Percentiles rank a stretch among this genome's conserved stretches.
These are phyloP conservation scores for Eledona agricola DNA, from an alignment of 2,888 invertebrate genomes.

Conservation along the genomic window DNA sequence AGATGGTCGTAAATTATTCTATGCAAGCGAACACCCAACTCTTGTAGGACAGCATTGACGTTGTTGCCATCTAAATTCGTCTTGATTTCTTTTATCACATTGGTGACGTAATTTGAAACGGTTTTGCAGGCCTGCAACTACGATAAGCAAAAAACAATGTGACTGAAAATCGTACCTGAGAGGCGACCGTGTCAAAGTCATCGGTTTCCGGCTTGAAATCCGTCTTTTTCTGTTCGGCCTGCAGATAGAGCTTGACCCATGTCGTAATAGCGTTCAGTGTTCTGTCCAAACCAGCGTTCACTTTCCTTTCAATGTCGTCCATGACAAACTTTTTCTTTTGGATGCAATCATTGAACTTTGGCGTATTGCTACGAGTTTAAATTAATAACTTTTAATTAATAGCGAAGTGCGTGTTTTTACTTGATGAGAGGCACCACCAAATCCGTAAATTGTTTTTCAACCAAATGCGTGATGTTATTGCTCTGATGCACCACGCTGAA, in stretches of 20 bases:
- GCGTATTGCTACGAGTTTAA: slow-evolving; percentile 73
- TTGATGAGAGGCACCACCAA: slow-evolving; percentile 86
- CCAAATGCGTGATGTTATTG: slow-evolving; percentile 90
- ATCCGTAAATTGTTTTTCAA: slow-evolving; percentile 93
- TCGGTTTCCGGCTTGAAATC: slow-evolving; percentile 92
- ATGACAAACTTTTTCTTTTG: slow-evolving; percentile 85
- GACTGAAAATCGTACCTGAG: too few relatives aligned
- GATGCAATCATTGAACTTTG: slow-evolving; percentile 88
- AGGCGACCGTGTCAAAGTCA: slow-evolving; percentile 81
- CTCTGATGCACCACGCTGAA: slow-evolving; percentile 93
- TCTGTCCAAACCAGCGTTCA: slow-evolving; percentile 88
- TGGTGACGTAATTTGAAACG: slow-evolving; percentile 84
- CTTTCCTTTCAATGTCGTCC: slow-evolving; percentile 89
- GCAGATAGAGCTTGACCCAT: slow-evolving; percentile 90
- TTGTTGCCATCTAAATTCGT: slow-evolving; percentile 92
- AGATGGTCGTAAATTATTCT: slow-evolving; percentile 94
- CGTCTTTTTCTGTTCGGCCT: slow-evolving; percentile 93
- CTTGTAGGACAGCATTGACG: slow-evolving; percentile 83
- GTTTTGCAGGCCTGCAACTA: slow-evolving; percentile 77
- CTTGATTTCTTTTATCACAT: slow-evolving; percentile 79
- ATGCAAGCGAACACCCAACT: slow-evolving; percentile 92
- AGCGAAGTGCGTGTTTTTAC: slow-evolving; percentile 65
- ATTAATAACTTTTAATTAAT: slow-evolving; percentile 2
- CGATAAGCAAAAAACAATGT: slow-evolving; percentile 3
- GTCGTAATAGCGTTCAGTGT: slow-evolving; percentile 88